These are phyloP conservation scores for Argyra leucocephala DNA, from an alignment of 2,888 invertebrate genomes.

Conservation along the genomic window DNA sequence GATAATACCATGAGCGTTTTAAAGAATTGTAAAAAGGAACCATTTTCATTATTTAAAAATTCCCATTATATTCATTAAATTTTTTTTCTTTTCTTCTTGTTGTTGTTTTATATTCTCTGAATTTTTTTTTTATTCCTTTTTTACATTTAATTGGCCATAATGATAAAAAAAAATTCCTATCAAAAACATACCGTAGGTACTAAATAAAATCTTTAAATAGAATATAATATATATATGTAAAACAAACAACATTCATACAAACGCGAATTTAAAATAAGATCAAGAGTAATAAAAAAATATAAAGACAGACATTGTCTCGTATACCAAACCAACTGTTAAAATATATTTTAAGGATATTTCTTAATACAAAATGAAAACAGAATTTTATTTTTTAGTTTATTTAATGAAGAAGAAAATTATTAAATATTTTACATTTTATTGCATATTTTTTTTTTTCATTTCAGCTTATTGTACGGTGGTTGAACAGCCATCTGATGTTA, in stretches of 20 bases:
- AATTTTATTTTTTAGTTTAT: not conserved
- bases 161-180: not conserved
- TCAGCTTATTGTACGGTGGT: no score
- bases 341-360: not conserved
- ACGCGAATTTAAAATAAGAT: no score
- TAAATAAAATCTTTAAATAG: no score
- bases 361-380: not conserved
- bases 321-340: not conserved
- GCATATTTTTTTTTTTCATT: not conserved
- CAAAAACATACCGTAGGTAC: not conserved
- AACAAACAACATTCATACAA: no score
- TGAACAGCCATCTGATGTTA: no score
- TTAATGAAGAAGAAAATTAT: not conserved
- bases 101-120: not conserved
- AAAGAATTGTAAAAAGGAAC: no score
- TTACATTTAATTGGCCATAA: not conserved
- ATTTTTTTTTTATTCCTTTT: not conserved
- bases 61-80: no score
- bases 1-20: no score
- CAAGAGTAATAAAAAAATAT: not conserved
- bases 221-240: no score
- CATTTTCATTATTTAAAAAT: no score
- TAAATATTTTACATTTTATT: not conserved
- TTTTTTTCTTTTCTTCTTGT: not conserved
- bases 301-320: not conserved